Evolutionary conservation across 2,113 vertebrate genomes (phyloP).

Genomic region (Vulpes lagopus): DNA sequence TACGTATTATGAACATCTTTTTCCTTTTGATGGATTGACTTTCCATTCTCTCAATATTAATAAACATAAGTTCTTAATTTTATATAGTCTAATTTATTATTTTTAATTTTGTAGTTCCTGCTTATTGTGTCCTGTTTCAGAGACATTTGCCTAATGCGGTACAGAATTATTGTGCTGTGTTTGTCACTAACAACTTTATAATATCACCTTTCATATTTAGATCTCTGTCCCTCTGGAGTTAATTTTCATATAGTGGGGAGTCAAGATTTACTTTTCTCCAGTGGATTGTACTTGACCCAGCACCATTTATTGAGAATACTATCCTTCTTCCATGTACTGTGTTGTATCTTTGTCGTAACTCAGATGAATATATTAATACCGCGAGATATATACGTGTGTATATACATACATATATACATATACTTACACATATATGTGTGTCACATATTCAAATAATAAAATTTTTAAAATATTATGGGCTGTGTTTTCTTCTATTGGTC

Average conservation of each 20-base stretch:
- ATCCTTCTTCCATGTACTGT: neutral
- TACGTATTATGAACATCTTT: neutral
- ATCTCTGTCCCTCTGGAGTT: neutral
- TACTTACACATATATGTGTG: neutral
- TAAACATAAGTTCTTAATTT: neutral
- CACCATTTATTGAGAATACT: neutral
- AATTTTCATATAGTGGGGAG: neutral
- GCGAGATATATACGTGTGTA: neutral
- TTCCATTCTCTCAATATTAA: neutral
- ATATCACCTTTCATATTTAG: neutral
- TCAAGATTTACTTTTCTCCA: neutral
- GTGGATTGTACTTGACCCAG: neutral
- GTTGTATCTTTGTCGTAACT: neutral
- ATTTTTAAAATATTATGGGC: neutral
- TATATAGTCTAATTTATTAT: neutral
- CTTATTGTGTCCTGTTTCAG: neutral
- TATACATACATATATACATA: neutral
- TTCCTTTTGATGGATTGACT: neutral
- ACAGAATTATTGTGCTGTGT: neutral
- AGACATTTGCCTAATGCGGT: neutral
- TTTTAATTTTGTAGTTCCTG: neutral
- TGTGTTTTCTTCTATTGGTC: neutral
- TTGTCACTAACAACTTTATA: neutral
- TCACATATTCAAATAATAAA: neutral
- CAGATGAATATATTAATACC: neutral